A percentile compares a stretch with the other conserved stretches of the same genome.
phyloP scores from a whole-genome alignment of 2,113 vertebrate genomes.

The Megaceryle maxima region DNA sequence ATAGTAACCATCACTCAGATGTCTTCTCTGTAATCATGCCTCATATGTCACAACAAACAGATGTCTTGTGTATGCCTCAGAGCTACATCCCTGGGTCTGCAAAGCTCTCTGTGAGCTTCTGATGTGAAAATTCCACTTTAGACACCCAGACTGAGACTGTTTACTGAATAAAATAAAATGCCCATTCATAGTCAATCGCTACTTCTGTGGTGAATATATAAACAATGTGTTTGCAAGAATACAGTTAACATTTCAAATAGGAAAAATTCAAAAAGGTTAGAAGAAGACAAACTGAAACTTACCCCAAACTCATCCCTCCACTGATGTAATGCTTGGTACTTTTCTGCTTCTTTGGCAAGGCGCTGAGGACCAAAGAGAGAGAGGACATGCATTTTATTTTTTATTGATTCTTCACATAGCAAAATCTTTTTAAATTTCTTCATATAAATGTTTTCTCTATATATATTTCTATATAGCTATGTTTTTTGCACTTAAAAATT shows the following conservation, averaged over 20 bases:
- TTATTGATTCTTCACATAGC: background rate
- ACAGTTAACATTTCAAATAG: background rate
- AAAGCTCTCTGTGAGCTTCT: background rate
- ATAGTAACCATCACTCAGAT: background rate
- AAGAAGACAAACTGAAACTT: conserved; percentile 51
- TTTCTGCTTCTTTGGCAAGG: conserved; percentile 90
- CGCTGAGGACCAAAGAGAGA: conserved; percentile 78
- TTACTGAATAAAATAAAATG: background rate
- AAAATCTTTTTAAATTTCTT: background rate
- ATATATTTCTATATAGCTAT: background rate
- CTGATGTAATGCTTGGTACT: conserved; percentile 87
- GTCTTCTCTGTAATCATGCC: background rate
- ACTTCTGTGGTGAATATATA: background rate
- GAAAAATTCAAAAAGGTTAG: background rate
- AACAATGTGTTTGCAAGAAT: background rate
- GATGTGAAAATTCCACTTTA: background rate
- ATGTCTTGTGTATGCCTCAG: background rate
- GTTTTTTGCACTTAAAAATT: background rate
- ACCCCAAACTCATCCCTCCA: conserved; percentile 94
- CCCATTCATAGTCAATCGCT: background rate
- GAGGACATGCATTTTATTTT: background rate
- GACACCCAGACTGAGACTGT: background rate
- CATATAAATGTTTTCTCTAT: background rate
- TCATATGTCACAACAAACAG: background rate
- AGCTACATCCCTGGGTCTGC: background rate